Evolutionary conservation across 2,797 vertebrate genomes (phyloP).

Genomic region (Xiphophorus birchmanni): DNA sequence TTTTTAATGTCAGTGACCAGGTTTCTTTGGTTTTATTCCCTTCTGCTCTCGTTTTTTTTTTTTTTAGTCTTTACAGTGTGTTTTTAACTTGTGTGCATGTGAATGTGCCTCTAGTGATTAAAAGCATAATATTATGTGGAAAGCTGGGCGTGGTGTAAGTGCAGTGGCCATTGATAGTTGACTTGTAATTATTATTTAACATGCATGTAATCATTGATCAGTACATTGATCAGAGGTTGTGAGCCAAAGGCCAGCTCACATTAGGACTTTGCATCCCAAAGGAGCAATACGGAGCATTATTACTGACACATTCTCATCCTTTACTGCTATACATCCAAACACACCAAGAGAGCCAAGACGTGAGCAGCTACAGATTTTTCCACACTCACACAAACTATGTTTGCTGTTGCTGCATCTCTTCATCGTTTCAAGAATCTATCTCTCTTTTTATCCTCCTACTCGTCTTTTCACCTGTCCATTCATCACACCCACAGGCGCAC

Average conservation of each 20-base stretch:
- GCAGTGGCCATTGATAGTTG: slow-evolving; percentile 76
- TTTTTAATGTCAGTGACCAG: neutral
- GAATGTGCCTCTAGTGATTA: neutral
- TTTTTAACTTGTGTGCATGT: neutral
- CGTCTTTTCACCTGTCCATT: slow-evolving; percentile 60
- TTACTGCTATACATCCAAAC: slow-evolving; percentile 58
- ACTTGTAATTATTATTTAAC: slow-evolving; percentile 86
- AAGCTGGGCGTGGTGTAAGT: slow-evolving; percentile 37
- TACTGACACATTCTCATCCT: slow-evolving; percentile 68
- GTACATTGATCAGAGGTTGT: slow-evolving; percentile 75
- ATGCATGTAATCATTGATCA: slow-evolving; percentile 81
- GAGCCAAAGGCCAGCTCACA: slow-evolving; percentile 79
- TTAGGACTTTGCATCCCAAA: slow-evolving; percentile 76
- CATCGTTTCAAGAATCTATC: slow-evolving; percentile 62
- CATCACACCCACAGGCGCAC: slow-evolving; percentile 71
- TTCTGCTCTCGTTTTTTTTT: neutral
- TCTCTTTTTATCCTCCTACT: slow-evolving; percentile 65
- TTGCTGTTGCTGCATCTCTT: slow-evolving; percentile 57
- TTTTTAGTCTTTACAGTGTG: neutral
- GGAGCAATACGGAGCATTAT: slow-evolving; percentile 71
- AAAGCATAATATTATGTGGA: slow-evolving; percentile 13
- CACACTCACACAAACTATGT: slow-evolving; percentile 21
- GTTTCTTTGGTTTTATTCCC: neutral
- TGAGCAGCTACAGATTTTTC: slow-evolving; percentile 20
- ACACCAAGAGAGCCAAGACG: slow-evolving; percentile 59